Evolutionary conservation across 2,797 vertebrate genomes (phyloP).

Genomic region (Melanotaenia parkinsoni): DNA sequence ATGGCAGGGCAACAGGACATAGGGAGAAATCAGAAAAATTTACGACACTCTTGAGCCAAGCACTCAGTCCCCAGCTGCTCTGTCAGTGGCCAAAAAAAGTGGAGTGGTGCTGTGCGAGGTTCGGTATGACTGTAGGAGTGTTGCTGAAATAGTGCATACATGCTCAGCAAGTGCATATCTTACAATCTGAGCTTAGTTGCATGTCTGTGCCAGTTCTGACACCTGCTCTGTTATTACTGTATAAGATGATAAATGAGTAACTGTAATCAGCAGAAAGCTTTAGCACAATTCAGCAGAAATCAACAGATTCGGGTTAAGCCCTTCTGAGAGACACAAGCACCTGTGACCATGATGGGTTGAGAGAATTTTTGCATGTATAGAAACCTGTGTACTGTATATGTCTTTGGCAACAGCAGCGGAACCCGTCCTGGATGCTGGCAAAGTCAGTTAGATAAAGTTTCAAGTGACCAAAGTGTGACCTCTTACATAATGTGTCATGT

Average conservation of each 20-base stretch:
- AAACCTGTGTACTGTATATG: conserved; percentile 9
- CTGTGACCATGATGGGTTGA: conserved; percentile 8
- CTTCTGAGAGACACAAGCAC: not conserved
- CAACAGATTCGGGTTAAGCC: not conserved
- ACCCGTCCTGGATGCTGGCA: conserved; percentile 25
- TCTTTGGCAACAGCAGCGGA: conserved; percentile 25
- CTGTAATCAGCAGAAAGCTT: not conserved
- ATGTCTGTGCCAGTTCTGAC: conserved; percentile 28
- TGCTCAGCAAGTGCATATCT: conserved; percentile 39
- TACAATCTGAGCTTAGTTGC: conserved; percentile 10
- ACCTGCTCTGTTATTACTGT: conserved; percentile 1
- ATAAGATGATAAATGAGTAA: not conserved
- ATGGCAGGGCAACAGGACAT: not conserved
- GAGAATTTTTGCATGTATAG: not conserved
- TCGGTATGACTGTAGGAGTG: conserved; percentile 34
- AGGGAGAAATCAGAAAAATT: not conserved
- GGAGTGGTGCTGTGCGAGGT: conserved; percentile 8
- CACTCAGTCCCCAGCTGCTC: conserved; percentile 22
- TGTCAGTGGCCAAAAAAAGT: conserved; percentile 19
- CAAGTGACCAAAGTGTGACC: conserved; percentile 50
- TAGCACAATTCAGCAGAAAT: not conserved
- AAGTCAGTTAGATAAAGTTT: conserved; percentile 54
- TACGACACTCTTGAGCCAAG: conserved; percentile 12
- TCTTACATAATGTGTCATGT: conserved; percentile 55
- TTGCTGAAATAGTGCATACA: conserved; percentile 49